Conservation (phyloP, 2,888 invertebrate genomes). For the Lumbricus terrestris region DNA sequence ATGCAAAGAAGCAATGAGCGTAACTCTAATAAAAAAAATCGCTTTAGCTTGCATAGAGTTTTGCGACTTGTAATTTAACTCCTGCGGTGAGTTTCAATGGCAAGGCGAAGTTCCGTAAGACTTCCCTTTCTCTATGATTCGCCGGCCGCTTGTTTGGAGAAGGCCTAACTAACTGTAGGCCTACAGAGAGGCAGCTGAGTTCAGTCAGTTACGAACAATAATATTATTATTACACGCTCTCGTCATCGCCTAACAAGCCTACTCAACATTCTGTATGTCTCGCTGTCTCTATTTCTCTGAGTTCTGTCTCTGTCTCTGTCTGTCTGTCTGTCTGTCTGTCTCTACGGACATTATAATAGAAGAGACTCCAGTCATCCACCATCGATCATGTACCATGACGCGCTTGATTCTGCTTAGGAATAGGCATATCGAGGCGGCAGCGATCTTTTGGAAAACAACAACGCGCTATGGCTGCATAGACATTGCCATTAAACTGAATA, state of each 20-base stretch:
- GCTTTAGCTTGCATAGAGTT: background rate
- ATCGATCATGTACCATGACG: background rate
- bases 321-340: too few relatives aligned
- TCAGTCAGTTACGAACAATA: background rate
- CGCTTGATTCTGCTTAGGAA: background rate
- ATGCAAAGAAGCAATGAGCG: background rate
- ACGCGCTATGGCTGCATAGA: too few relatives aligned
- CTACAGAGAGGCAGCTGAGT: background rate
- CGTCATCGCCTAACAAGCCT: background rate
- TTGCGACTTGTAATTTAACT: background rate
- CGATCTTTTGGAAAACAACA: background rate
- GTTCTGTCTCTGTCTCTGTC: too few relatives aligned
- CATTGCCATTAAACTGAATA: background rate
- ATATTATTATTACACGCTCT: background rate
- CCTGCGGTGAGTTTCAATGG: background rate
- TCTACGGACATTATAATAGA: background rate
- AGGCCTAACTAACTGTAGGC: too few relatives aligned
- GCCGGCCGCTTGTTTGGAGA: background rate
- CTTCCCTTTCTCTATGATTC: background rate
- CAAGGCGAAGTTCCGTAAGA: background rate
- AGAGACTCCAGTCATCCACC: background rate
- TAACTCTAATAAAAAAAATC: background rate
- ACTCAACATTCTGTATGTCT: too few relatives aligned
- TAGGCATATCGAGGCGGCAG: background rate
- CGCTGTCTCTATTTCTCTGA: too few relatives aligned